A percentile compares a stretch with the other conserved stretches of the same genome.
Conservation (phyloP, 2,113 vertebrate genomes). For the Campylomormyrus numenius region DNA sequence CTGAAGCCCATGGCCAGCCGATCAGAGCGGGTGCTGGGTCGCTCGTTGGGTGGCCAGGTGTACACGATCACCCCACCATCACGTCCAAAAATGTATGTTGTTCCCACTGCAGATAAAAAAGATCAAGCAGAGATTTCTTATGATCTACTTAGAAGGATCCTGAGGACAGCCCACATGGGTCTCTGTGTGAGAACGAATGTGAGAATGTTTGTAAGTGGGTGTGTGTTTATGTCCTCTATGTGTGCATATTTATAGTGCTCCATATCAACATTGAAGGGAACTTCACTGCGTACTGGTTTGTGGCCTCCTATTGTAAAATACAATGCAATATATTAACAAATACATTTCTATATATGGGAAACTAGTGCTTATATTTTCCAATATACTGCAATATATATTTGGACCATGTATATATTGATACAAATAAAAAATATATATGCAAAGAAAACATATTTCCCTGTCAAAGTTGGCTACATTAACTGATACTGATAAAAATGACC, state of each 20-base stretch:
- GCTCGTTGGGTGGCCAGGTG: conserved; percentile 96
- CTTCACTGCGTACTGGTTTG: neutral
- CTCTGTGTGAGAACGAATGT: neutral
- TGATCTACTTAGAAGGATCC: neutral
- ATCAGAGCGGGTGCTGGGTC: conserved; percentile 96
- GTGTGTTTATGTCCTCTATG: neutral
- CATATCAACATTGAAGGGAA: neutral
- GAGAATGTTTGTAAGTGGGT: neutral
- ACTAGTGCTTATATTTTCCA: neutral
- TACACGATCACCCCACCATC: conserved; percentile 93
- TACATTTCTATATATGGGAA: neutral
- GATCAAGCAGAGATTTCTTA: neutral
- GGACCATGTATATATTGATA: neutral
- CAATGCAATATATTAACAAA: no score
- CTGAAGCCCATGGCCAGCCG: conserved; percentile 95
- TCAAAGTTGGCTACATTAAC: no score
- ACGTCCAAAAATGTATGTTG: conserved; percentile 96
- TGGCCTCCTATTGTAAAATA: no score
- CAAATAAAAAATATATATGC: neutral
- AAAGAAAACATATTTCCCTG: no score
- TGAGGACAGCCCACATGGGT: neutral
- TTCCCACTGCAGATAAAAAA: conserved; percentile 71
- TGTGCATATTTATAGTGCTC: neutral
- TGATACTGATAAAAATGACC: no score
- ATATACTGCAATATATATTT: neutral